phyloP scores from a whole-genome alignment of 2,888 invertebrate species.

The Sarcophaga caerulescens region DNA sequence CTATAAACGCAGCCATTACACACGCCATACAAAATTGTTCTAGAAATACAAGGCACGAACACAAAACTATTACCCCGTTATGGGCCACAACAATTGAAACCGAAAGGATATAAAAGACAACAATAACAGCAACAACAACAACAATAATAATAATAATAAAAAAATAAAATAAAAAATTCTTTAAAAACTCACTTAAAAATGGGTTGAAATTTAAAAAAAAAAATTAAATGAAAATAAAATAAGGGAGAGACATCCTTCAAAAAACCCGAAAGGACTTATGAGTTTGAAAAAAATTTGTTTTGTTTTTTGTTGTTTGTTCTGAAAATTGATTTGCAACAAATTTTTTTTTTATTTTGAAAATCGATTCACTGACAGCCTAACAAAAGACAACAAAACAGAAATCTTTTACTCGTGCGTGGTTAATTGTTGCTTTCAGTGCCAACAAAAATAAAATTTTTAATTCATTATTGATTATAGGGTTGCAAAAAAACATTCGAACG shows the following conservation, averaged over 20 bases:
- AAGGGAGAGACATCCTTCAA: constrained; percentile 46
- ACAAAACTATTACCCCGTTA: constrained; percentile 52
- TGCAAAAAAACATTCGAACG: constrained; percentile 65
- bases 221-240: constrained; percentile 67
- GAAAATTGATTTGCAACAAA: constrained; percentile 45
- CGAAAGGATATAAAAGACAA: constrained; percentile 50
- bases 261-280: constrained; percentile 63
- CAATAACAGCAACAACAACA: not conserved
- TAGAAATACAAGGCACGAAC: too few species aligned
- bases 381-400: constrained; percentile 67
- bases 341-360: constrained; percentile 57
- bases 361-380: constrained; percentile 64
- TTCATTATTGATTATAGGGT: constrained; percentile 75
- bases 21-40: constrained; percentile 54
- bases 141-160: constrained; percentile 22
- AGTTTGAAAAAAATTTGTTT: constrained; percentile 14
- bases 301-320: constrained; percentile 18
- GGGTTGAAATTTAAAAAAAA: constrained; percentile 73
- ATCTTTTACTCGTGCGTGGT: constrained; percentile 75
- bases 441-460: constrained; percentile 5
- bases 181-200: constrained; percentile 74
- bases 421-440: constrained; percentile 70
- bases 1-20: constrained; percentile 39
- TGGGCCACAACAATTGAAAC: constrained; percentile 57
- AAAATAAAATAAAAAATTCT: constrained; percentile 18